These are phyloP conservation scores for Plemyria rubiginata DNA, from an alignment of 2,888 invertebrate genomes.

Conservation along the genomic window DNA sequence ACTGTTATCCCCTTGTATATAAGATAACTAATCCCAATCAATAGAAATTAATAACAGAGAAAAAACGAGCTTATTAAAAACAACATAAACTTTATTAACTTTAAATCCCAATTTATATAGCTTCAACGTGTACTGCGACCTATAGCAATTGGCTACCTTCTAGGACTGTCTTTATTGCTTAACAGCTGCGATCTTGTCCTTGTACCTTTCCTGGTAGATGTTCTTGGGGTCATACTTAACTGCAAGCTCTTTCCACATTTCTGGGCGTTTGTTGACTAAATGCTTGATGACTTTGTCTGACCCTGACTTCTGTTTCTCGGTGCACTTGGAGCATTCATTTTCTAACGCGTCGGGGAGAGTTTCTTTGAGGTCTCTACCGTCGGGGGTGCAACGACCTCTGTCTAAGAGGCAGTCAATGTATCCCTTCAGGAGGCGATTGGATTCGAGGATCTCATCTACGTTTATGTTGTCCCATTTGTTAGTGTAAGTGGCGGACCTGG, in stretches of 20 bases:
- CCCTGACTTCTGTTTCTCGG: constrained; percentile 79
- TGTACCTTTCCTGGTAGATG: constrained; percentile 87
- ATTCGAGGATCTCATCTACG: constrained; percentile 87
- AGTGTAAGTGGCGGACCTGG: constrained; percentile 82
- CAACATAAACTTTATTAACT: constrained; percentile 17
- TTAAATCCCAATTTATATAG: background rate
- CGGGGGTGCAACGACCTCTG: constrained; percentile 87
- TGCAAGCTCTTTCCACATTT: constrained; percentile 87
- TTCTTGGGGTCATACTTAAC: constrained; percentile 89
- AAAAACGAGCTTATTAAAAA: background rate
- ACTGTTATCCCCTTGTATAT: too few relatives aligned
- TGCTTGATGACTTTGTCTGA: constrained; percentile 88
- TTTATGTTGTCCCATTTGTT: constrained; percentile 89
- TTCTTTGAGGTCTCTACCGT: constrained; percentile 85
- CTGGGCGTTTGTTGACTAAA: constrained; percentile 88
- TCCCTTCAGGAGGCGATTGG: constrained; percentile 86
- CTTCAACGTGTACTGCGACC: background rate
- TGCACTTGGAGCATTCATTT: constrained; percentile 89
- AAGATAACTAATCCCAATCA: too few relatives aligned
- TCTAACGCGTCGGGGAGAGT: constrained; percentile 89
- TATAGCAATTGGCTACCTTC: constrained; percentile 5
- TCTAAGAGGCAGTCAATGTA: constrained; percentile 89
- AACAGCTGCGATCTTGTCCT: constrained; percentile 69
- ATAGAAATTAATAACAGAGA: background rate
- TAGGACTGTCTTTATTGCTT: constrained; percentile 42